phyloP scores from a whole-genome alignment of 53 echinoderm and acorn worm genomes.

The Zoroaster sp. region DNA sequence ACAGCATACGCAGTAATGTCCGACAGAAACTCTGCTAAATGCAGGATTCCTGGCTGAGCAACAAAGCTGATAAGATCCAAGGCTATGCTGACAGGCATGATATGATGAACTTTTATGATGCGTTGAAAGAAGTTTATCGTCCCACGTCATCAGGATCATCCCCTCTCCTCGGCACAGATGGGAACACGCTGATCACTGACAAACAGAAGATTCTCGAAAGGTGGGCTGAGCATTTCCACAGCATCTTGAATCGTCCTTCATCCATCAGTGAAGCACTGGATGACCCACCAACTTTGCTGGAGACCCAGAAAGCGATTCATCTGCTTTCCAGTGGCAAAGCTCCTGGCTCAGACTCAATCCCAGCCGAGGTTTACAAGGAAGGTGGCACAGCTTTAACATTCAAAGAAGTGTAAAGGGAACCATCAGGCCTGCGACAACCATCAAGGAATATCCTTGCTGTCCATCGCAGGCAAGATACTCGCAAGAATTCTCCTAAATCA shows the following conservation, averaged over 20 bases:
- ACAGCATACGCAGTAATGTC: not conserved
- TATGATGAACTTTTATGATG: not conserved
- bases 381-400: not conserved
- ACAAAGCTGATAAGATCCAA: not conserved
- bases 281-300: not conserved
- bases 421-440: not conserved
- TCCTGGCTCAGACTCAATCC: constrained; percentile 34
- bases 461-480: not conserved
- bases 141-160: not conserved
- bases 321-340: constrained; percentile 43
- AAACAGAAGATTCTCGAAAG: not conserved
- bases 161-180: not conserved
- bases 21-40: not conserved
- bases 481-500: not conserved
- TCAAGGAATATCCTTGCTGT: not conserved
- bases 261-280: not conserved
- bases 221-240: not conserved
- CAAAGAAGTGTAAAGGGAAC: not conserved
- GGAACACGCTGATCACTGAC: not conserved
- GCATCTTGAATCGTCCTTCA: not conserved
- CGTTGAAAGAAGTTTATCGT: not conserved
- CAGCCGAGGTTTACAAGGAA: constrained; percentile 38
- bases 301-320: constrained; percentile 9
- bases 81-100: not conserved
- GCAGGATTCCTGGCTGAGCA: not conserved